Evolutionary conservation across 1,140 invertebrate species (phyloP).

Genomic region (Drosophila melanica): DNA sequence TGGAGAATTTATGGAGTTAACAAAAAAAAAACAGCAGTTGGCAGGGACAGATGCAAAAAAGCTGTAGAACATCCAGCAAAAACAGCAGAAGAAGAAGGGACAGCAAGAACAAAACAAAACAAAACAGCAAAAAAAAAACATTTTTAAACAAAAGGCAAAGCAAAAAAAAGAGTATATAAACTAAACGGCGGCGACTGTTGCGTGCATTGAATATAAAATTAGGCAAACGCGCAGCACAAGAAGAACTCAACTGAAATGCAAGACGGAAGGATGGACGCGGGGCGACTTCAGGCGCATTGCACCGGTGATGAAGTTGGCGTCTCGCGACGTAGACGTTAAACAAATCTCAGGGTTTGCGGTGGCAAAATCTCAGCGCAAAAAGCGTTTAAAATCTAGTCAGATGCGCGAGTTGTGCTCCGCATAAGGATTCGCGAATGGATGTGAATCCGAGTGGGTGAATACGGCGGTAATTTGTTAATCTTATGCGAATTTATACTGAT

Average conservation of each 20-base stretch:
- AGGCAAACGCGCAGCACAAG: slow-evolving; percentile 21
- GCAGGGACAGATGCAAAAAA: slow-evolving; percentile 2
- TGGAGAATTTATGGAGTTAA: slow-evolving; percentile 53
- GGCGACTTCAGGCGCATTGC: too few species aligned
- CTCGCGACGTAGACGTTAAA: slow-evolving; percentile 28
- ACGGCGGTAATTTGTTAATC: slow-evolving; percentile 50
- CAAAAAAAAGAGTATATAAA: slow-evolving; percentile 46
- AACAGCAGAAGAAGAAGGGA: slow-evolving; percentile 1
- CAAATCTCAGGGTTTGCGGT: slow-evolving; percentile 46
- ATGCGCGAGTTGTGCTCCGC: slow-evolving; percentile 44
- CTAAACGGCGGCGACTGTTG: slow-evolving; percentile 73
- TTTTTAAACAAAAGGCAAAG: slow-evolving; percentile 23
- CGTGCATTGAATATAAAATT: slow-evolving; percentile 80
- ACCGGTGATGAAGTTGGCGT: background rate
- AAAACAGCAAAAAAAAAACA: slow-evolving; percentile 8
- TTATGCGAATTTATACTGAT: slow-evolving; percentile 49
- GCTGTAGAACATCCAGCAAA: background rate
- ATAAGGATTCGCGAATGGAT: slow-evolving; percentile 25
- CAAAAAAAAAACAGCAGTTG: slow-evolving; percentile 14
- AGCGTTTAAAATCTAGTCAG: slow-evolving; percentile 50
- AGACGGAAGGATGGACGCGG: background rate
- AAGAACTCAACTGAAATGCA: background rate
- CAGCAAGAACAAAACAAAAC: background rate
- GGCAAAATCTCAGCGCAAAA: slow-evolving; percentile 41
- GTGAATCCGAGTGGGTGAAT: too few species aligned